Evolutionary conservation across 1,140 invertebrate species (phyloP).

Genomic region (Trinorchestia longiramus): DNA sequence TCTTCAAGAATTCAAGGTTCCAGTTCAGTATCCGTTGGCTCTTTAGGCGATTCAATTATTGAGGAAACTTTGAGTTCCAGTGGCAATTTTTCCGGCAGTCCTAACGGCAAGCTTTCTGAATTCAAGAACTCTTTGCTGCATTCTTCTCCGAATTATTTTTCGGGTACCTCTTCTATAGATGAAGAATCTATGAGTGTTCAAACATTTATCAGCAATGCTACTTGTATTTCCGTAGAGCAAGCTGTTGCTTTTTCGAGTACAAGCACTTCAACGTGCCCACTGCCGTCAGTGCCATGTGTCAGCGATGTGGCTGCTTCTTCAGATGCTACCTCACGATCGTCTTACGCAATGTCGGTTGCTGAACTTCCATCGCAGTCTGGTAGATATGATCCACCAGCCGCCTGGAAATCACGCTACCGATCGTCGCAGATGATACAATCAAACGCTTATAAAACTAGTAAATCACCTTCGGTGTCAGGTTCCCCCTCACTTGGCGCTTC

Average conservation of each 20-base stretch:
- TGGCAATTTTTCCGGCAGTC: too few species aligned
- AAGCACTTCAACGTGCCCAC: not conserved
- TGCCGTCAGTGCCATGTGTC: not conserved
- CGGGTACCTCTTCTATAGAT: not conserved
- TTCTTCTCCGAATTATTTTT: not conserved
- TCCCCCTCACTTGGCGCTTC: not conserved
- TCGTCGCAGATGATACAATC: not conserved
- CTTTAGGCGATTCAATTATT: not conserved
- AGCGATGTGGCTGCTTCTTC: not conserved
- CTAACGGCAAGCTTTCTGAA: too few species aligned
- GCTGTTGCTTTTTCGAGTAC: not conserved
- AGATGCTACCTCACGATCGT: not conserved
- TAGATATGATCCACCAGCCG: not conserved
- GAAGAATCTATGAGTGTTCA: not conserved
- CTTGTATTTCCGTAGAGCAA: not conserved
- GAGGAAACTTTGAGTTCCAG: not conserved
- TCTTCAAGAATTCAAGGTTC: not conserved
- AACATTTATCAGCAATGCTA: not conserved
- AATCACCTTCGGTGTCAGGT: not conserved
- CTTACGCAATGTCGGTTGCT: not conserved
- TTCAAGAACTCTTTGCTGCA: too few species aligned
- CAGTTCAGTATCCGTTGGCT: not conserved
- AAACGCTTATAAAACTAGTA: not conserved
- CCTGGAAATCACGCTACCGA: not conserved
- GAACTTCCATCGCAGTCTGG: not conserved